phyloP scores from a whole-genome alignment of 1,140 invertebrate genomes.

The Pseudobourletiella spinata region DNA sequence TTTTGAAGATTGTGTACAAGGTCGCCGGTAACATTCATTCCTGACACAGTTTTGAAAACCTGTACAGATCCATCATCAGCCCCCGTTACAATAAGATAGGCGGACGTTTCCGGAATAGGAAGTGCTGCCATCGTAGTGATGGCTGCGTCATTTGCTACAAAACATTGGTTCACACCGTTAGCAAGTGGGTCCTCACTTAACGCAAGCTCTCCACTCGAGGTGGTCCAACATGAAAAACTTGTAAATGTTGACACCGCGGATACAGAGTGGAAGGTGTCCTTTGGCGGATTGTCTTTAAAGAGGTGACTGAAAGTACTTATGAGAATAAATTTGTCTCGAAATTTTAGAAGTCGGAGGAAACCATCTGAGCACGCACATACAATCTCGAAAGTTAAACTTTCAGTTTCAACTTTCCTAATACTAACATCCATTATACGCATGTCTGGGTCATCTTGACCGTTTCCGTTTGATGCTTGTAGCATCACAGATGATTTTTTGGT shows the following conservation, averaged over 20 bases:
- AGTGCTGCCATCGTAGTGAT: not conserved
- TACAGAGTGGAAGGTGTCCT: no score
- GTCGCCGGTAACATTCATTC: not conserved
- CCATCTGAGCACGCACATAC: conserved; percentile 7
- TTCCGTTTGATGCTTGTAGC: not conserved
- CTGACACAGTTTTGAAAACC: not conserved
- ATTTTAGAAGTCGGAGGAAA: not conserved
- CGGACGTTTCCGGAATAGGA: not conserved
- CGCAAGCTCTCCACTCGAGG: not conserved
- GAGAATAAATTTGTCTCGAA: not conserved
- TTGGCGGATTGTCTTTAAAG: no score
- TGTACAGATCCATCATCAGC: not conserved
- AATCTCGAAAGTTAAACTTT: not conserved
- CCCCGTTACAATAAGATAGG: not conserved
- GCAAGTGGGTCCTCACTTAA: not conserved
- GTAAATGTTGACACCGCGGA: not conserved
- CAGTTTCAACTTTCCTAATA: not conserved
- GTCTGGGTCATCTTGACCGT: not conserved
- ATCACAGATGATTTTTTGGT: not conserved
- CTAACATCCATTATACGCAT: not conserved
- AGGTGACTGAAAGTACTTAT: not conserved
- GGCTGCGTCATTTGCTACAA: not conserved
- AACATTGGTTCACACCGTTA: not conserved
- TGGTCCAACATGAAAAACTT: not conserved
- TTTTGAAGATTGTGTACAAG: not conserved